A percentile compares a stretch with the other conserved stretches of the same genome.
phyloP scores from a whole-genome alignment of 2,797 vertebrate species.

The Enteromius paludinosus region DNA sequence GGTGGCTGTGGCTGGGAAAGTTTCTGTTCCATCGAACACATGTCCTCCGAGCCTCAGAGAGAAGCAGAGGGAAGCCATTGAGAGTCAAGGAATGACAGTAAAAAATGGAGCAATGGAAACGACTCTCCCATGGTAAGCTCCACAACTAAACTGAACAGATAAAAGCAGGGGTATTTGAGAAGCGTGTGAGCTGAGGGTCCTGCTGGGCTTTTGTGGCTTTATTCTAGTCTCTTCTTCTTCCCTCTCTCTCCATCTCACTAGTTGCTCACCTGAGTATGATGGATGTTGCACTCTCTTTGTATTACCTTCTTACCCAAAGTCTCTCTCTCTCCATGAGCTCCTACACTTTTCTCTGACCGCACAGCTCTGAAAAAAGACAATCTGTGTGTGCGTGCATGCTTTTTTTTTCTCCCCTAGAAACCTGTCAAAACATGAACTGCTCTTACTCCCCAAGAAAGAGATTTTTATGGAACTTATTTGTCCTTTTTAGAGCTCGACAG shows the following conservation, averaged over 20 bases:
- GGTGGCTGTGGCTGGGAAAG: not conserved
- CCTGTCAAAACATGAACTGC: not conserved
- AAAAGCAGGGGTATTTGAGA: conserved; percentile 47
- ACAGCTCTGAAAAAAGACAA: not conserved
- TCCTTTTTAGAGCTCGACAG: not conserved
- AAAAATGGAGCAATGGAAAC: conserved; percentile 11
- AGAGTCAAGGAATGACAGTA: not conserved
- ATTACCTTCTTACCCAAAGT: conserved; percentile 74
- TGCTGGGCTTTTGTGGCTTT: conserved; percentile 41
- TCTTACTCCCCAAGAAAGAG: not conserved
- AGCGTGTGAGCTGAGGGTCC: conserved; percentile 33
- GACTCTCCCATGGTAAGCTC: conserved; percentile 29
- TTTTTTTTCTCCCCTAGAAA: not conserved
- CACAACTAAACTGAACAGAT: conserved; percentile 11
- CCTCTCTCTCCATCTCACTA: conserved; percentile 47
- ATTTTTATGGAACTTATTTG: not conserved
- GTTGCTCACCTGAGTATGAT: conserved; percentile 80
- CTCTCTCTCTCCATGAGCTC: conserved; percentile 34
- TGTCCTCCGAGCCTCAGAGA: conserved; percentile 15
- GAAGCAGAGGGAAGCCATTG: not conserved
- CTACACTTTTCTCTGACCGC: not conserved
- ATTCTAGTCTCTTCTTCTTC: conserved; percentile 30
- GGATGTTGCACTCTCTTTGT: conserved; percentile 78
- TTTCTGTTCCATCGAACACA: not conserved
- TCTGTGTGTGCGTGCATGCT: not conserved